phyloP scores from a whole-genome alignment of 2,888 invertebrate genomes.

The Amaurobius ferox region DNA sequence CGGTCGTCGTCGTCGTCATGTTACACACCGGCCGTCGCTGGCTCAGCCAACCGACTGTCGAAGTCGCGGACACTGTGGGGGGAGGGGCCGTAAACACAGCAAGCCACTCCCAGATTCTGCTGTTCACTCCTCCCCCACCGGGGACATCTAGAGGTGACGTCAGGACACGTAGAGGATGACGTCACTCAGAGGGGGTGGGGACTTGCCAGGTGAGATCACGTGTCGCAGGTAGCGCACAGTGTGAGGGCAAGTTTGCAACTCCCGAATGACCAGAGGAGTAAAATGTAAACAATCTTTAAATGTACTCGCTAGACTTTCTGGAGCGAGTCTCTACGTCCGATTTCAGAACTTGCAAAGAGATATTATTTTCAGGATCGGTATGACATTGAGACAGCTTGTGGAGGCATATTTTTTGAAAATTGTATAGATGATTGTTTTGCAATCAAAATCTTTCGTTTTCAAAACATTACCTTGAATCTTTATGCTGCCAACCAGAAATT shows the following conservation, averaged over 20 bases:
- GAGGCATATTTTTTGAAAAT: too few relatives aligned
- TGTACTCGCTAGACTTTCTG: background rate
- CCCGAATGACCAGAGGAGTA: background rate
- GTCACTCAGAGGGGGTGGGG: constrained; percentile 41
- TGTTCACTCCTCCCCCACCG: constrained; percentile 46
- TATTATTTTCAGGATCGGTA: too few relatives aligned
- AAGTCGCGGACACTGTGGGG: constrained; percentile 29
- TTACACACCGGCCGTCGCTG: constrained; percentile 5
- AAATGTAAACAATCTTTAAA: background rate
- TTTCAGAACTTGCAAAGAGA: too few relatives aligned
- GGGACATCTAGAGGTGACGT: constrained; percentile 67
- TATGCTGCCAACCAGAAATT: too few relatives aligned
- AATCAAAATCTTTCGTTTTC: too few relatives aligned
- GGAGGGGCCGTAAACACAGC: constrained; percentile 44
- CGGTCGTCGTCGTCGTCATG: constrained; percentile 29
- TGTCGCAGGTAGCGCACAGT: background rate
- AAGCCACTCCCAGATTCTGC: constrained; percentile 30
- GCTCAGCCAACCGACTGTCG: background rate
- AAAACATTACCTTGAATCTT: too few relatives aligned
- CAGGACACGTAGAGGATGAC: constrained; percentile 50
- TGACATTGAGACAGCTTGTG: too few relatives aligned
- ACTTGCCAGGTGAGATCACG: constrained; percentile 48
- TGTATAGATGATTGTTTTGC: too few relatives aligned
- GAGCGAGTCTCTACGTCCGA: too few relatives aligned
- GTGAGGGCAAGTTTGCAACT: background rate